A percentile compares a stretch with the other conserved stretches of the same genome.
These are phyloP conservation scores for Notothenia coriiceps DNA, from an alignment of 2,113 vertebrate species.

Conservation along the genomic window DNA sequence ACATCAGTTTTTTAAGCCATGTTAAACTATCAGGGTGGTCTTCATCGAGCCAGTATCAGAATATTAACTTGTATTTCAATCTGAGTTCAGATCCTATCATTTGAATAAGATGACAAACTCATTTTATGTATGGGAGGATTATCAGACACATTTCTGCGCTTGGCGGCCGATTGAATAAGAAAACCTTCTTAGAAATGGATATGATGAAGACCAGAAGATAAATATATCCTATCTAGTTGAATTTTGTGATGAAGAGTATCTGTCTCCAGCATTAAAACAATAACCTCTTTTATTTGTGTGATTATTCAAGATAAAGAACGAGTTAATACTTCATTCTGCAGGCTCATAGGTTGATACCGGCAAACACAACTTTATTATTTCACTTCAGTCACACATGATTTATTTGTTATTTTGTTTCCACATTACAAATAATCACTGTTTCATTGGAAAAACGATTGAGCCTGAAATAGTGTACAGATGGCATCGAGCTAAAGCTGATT, in stretches of 20 bases:
- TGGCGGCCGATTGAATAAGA: no score
- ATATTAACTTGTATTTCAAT: no score
- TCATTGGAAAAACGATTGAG: not conserved
- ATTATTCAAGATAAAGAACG: not conserved
- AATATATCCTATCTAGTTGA: not conserved
- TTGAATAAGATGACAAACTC: no score
- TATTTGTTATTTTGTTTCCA: not conserved
- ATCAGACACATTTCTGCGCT: no score
- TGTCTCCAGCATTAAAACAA: not conserved
- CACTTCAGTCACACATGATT: not conserved
- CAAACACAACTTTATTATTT: not conserved
- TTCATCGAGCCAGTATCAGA: no score
- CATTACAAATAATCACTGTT: not conserved
- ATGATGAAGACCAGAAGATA: not conserved
- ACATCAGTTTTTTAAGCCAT: no score
- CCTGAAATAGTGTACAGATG: not conserved
- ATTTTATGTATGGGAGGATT: no score
- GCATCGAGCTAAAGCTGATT: not conserved
- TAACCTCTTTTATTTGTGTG: not conserved
- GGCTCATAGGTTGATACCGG: no score
- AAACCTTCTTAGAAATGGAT: no score
- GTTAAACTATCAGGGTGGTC: no score
- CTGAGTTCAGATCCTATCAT: no score
- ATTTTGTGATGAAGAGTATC: not conserved
- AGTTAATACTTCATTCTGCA: no score